Base-by-base conservation (phyloP, 2,113 vertebrate species). In the Etheostoma spectabile region DNA sequence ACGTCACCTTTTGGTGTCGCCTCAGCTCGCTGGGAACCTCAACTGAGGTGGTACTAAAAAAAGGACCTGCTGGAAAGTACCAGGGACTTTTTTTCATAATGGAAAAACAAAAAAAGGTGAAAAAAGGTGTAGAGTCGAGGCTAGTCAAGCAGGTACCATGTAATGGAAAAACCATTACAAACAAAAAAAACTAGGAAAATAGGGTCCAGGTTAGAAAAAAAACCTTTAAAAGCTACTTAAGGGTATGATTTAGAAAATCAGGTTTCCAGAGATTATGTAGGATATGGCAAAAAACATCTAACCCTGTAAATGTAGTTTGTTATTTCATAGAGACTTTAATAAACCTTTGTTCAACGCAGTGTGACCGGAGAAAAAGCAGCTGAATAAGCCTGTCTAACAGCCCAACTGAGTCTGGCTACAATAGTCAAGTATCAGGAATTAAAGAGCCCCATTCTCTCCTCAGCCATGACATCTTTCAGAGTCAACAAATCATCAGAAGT, bases 401-500 rank as follows among this genome's bases (percentile, higher is more conserved):
- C 77, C 60, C 22, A 53, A 67, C 70, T 82, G 74, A 30, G 68
- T 67, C 64, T 81, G 80, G 42, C 71, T 27, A 27, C 27, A 27
- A 67, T 79, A 64, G 81, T 70, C 86, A 63, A 75, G 73, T 45
- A 79, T 79, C 16, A 85, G 63, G 21, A 61, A 61, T 77, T 73
- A 77, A 61, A 62, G 45, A 75, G 65, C 53, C 55, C 93, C 85
- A 56, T 74, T 91, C 80, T 83, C 38, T 90, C 69, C 66, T 82
- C 63, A 1, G 57, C 64, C 74, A 51, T 82, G 70, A 79, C 57
- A 16, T 74, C 51, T 70, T 80, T 77, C 68, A 84, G 77, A 84
- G 64, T 79, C 62, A 64, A 84, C 75, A 81, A 82, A 88, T 88
- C 74, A 86, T 79, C 76, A 70, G 48, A 81, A 76, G 59, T 90